A percentile compares a stretch with the other conserved stretches of the same genome.
Evolutionary conservation across 1,140 invertebrate genomes (phyloP).

Genomic region (Cyrtorhinus lividipennis): DNA sequence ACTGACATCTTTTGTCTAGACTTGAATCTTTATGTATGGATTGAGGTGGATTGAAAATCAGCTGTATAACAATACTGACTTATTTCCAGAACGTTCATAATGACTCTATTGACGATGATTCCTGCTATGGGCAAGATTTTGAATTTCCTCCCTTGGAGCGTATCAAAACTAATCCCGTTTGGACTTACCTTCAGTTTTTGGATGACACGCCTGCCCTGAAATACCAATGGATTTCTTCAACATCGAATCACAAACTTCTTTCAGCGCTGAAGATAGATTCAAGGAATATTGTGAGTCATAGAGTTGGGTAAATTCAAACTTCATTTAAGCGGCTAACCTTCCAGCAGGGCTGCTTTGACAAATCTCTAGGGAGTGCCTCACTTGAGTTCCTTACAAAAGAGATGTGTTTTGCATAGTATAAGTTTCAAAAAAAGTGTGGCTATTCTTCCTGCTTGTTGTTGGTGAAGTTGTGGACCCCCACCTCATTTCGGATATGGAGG

Average conservation of each 20-base stretch:
- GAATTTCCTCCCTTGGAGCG: background rate
- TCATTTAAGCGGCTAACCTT: too few relatives aligned
- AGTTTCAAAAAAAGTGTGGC: too few relatives aligned
- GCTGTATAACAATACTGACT: constrained; percentile 1
- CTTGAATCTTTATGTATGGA: background rate
- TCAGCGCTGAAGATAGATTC: constrained; percentile 63
- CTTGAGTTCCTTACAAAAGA: too few relatives aligned
- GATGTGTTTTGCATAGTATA: too few relatives aligned
- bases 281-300: constrained; percentile 69
- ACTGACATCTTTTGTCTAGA: background rate
- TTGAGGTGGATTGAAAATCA: constrained; percentile 3
- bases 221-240: constrained; percentile 55
- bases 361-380: too few relatives aligned
- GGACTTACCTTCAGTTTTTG: constrained; percentile 42
- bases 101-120: background rate
- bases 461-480: too few relatives aligned
- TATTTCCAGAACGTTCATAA: constrained; percentile 10
- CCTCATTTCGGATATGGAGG: too few relatives aligned
- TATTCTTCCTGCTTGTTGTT: too few relatives aligned
- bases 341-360: too few relatives aligned
- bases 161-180: constrained; percentile 26
- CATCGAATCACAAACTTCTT: constrained; percentile 48
- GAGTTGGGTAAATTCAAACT: too few relatives aligned
- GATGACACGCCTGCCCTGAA: constrained; percentile 51
- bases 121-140: background rate